Conservation (phyloP, 2,888 invertebrate species). For the Coremacera marginata region DNA sequence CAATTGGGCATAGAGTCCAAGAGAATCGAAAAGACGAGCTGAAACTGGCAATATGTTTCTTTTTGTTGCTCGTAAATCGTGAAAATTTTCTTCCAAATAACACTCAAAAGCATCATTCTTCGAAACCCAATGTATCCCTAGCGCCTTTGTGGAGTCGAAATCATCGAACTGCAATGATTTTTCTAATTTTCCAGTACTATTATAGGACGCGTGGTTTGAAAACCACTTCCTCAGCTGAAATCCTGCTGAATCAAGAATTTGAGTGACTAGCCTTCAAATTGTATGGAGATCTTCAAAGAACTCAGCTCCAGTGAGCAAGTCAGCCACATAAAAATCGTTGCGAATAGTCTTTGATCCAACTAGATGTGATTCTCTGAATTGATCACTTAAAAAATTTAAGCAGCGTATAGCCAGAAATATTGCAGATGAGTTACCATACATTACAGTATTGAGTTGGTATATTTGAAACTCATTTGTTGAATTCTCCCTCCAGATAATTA, state of each 20-base stretch:
- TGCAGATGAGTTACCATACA: conserved; percentile 44
- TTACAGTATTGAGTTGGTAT: too few species aligned
- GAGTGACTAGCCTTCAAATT: not conserved
- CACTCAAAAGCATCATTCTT: not conserved
- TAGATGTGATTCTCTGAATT: conserved; percentile 40
- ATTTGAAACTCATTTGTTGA: not conserved
- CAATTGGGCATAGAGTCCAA: too few species aligned
- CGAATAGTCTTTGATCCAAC: conserved; percentile 41
- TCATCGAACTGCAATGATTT: conserved; percentile 28
- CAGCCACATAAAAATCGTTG: conserved; percentile 50
- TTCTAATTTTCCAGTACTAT: not conserved
- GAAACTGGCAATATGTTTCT: conserved; percentile 2
- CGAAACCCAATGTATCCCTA: conserved; percentile 34
- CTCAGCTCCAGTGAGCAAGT: conserved; percentile 45
- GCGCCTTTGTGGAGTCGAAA: conserved; percentile 22
- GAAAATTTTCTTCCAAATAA: conserved; percentile 30
- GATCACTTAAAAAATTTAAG: conserved; percentile 32
- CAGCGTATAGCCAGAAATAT: conserved; percentile 40
- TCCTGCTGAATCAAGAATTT: not conserved
- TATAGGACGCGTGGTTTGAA: conserved; percentile 22
- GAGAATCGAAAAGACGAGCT: conserved; percentile 5
- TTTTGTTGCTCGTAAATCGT: conserved; percentile 19
- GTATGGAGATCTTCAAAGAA: conserved; percentile 23
- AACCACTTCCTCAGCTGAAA: conserved; percentile 37
- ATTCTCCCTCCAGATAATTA: conserved; percentile 27